Conservation (phyloP, 2,888 invertebrate genomes). For the Macrophya alboannulata region DNA sequence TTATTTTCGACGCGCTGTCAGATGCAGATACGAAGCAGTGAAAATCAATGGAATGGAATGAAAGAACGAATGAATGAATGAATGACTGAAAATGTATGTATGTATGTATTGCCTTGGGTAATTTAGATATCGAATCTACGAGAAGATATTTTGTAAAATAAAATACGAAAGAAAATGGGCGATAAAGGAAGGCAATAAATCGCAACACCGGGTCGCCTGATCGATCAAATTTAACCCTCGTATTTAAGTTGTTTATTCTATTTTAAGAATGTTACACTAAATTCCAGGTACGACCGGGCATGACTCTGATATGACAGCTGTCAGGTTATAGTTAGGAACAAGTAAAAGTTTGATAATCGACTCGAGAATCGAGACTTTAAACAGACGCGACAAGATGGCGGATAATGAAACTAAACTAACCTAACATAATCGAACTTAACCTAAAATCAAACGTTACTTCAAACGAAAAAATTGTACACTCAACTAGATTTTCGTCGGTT, state of each 20-base stretch:
- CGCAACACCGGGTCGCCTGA: not conserved
- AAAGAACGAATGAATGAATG: not conserved
- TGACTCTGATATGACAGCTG: conserved; percentile 42
- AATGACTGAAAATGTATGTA: not conserved
- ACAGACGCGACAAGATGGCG: conserved; percentile 41
- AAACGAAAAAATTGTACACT: not conserved
- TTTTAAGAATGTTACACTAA: conserved; percentile 15
- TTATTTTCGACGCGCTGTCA: not conserved
- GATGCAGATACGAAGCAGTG: not conserved
- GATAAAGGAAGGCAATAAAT: not conserved
- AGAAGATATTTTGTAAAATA: not conserved
- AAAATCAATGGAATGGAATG: conserved; percentile 6
- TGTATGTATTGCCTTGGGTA: not conserved
- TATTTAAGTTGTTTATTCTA: conserved; percentile 10
- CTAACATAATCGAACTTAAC: not conserved
- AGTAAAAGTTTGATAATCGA: conserved; percentile 16
- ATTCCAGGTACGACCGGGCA: conserved; percentile 17
- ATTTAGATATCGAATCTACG: not conserved
- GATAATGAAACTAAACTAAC: not conserved
- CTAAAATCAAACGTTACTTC: not conserved
- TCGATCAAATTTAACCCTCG: not conserved
- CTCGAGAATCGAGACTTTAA: not conserved
- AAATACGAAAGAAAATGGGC: not conserved
- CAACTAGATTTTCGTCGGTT: not conserved
- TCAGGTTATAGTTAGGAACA: conserved; percentile 26